Conservation (phyloP, 2,113 vertebrate genomes). For the Phyllopteryx taeniolatus region DNA sequence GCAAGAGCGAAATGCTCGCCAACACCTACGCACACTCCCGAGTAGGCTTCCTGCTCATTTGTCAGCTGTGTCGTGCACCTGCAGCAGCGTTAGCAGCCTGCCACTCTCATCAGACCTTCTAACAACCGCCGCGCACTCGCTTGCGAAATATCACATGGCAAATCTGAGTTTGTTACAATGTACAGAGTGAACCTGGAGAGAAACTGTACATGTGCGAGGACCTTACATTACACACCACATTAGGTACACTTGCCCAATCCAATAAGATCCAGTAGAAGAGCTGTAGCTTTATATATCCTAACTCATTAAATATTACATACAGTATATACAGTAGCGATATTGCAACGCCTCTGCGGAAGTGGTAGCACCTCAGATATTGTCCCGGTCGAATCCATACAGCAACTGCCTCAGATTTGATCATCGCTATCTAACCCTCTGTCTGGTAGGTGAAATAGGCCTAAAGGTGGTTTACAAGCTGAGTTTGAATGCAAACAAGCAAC, state of each 20-base stretch:
- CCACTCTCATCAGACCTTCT: conserved; percentile 16
- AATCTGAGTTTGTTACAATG: neutral
- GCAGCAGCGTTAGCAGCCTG: conserved; percentile 24
- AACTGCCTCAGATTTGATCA: too few species aligned
- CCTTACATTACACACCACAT: neutral
- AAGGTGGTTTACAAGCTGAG: too few species aligned
- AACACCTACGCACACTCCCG: conserved; percentile 54
- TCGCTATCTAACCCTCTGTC: too few species aligned
- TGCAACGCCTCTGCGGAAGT: too few species aligned
- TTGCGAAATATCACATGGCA: conserved; percentile 2
- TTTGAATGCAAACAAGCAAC: too few species aligned
- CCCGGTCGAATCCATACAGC: too few species aligned
- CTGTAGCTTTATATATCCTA: neutral
- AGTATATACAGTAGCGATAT: too few species aligned
- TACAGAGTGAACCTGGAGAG: neutral
- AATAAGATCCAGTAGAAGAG: neutral
- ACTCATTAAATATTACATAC: neutral
- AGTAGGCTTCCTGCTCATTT: conserved; percentile 54
- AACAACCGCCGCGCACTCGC: neutral
- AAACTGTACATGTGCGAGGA: neutral
- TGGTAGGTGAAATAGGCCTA: too few species aligned
- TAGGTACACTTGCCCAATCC: neutral
- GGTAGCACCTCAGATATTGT: too few species aligned
- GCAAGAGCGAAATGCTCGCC: conserved; percentile 30
- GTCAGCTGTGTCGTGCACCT: conserved; percentile 45